A percentile compares a stretch with the other conserved stretches of the same genome.
Evolutionary conservation across 1,140 invertebrate species (phyloP).

Genomic region (Venturia canescens): DNA sequence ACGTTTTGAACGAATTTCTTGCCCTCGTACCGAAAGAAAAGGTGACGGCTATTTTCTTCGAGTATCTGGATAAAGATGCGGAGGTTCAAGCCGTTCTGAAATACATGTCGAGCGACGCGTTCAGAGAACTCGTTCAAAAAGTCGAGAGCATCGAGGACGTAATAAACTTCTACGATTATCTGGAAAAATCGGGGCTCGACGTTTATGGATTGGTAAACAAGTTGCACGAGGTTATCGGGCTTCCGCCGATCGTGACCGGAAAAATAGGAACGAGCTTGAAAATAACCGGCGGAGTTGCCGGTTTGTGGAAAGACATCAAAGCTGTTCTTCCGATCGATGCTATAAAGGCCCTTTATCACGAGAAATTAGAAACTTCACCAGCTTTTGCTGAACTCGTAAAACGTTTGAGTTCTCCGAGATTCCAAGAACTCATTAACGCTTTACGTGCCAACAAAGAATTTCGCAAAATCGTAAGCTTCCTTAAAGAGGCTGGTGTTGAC

Average conservation of each 20-base stretch:
- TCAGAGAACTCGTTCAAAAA: slow-evolving; percentile 45
- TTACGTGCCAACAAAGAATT: slow-evolving; percentile 56
- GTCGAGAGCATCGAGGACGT: slow-evolving; percentile 54
- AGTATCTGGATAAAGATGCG: slow-evolving; percentile 46
- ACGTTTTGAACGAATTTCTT: slow-evolving; percentile 48
- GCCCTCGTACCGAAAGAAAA: slow-evolving; percentile 47
- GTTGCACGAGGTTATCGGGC: slow-evolving; percentile 49
- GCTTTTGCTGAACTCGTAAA: slow-evolving; percentile 60
- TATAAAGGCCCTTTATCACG: slow-evolving; percentile 59
- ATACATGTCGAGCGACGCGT: slow-evolving; percentile 53
- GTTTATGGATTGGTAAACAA: slow-evolving; percentile 49
- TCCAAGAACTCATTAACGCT: slow-evolving; percentile 57
- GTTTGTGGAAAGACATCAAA: slow-evolving; percentile 60
- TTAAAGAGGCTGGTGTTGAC: slow-evolving; percentile 58
- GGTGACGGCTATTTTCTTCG: slow-evolving; percentile 37
- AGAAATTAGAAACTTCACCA: slow-evolving; percentile 63
- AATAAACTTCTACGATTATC: slow-evolving; percentile 49
- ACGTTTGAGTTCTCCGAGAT: slow-evolving; percentile 54
- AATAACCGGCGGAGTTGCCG: slow-evolving; percentile 57
- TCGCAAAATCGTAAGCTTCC: slow-evolving; percentile 51
- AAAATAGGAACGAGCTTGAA: no score
- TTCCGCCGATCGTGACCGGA: slow-evolving; percentile 14
- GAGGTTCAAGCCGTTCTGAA: slow-evolving; percentile 53
- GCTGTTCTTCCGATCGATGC: slow-evolving; percentile 59
- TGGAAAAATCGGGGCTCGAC: slow-evolving; percentile 52